Percentiles rank a stretch among this genome's conserved stretches.
Conservation (phyloP, 2,113 vertebrate species). For the Empidonax alnorum region DNA sequence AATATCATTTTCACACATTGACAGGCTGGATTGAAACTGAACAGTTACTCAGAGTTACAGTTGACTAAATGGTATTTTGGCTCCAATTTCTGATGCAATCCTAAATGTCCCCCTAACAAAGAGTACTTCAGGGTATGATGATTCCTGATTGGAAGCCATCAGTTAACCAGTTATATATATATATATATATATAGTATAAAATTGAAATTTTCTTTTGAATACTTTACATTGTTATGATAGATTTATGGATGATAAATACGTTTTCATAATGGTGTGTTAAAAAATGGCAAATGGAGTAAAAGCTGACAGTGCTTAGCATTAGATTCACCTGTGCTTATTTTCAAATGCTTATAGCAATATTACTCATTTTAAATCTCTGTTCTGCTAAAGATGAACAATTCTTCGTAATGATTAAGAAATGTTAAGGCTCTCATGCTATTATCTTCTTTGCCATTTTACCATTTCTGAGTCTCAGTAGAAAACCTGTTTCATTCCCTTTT, state of each 20-base stretch:
- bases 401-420: neutral
- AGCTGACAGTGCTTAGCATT: neutral
- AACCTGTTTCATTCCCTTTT: neutral
- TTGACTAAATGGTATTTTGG: neutral
- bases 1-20: neutral
- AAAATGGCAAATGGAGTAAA: slow-evolving; percentile 10
- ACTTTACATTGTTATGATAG: neutral
- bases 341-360: neutral
- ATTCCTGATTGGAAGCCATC: neutral
- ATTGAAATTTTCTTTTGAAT: neutral
- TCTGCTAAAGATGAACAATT: neutral
- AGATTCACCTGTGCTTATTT: slow-evolving; percentile 23
- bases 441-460: neutral
- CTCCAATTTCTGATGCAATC: neutral
- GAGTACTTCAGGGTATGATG: neutral
- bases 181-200: neutral
- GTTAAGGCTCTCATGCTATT: neutral
- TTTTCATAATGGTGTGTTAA: neutral
- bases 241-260: neutral
- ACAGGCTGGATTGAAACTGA: neutral
- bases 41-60: neutral
- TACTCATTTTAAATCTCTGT: neutral
- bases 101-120: neutral
- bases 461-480: neutral
- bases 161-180: neutral